Evolutionary conservation across 2,113 vertebrate species (phyloP).

Genomic region (Syrrhaptes paradoxus): DNA sequence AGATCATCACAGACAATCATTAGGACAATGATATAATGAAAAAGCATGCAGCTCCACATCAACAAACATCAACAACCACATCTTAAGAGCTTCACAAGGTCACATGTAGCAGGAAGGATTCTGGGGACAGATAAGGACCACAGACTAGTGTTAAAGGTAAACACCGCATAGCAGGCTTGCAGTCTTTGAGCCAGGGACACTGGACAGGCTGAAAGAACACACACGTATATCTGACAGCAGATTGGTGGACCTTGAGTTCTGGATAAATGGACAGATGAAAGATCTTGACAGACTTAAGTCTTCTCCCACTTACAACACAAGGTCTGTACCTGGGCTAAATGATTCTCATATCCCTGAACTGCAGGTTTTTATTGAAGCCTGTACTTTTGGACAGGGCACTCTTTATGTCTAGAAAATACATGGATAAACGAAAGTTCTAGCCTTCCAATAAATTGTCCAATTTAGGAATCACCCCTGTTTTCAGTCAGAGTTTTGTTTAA

Average conservation of each 20-base stretch:
- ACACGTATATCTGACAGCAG: rapidly evolving
- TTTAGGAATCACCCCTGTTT: neutral
- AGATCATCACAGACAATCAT: neutral
- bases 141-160: neutral
- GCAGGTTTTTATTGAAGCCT: neutral
- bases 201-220: neutral
- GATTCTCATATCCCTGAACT: neutral
- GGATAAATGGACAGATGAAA: neutral
- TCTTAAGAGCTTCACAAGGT: neutral
- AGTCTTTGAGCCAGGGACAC: neutral
- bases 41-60: neutral
- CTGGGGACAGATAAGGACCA: neutral
- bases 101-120: neutral
- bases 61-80: neutral
- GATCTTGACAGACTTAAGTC: neutral
- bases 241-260: neutral
- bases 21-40: neutral
- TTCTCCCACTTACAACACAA: neutral
- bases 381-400: neutral
- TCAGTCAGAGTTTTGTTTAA: neutral
- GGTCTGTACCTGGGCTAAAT: neutral
- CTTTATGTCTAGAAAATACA: neutral
- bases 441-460: neutral
- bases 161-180: neutral
- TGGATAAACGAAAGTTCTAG: neutral